Evolutionary conservation across 1,140 invertebrate genomes (phyloP).

Genomic region (Bombus huntii): DNA sequence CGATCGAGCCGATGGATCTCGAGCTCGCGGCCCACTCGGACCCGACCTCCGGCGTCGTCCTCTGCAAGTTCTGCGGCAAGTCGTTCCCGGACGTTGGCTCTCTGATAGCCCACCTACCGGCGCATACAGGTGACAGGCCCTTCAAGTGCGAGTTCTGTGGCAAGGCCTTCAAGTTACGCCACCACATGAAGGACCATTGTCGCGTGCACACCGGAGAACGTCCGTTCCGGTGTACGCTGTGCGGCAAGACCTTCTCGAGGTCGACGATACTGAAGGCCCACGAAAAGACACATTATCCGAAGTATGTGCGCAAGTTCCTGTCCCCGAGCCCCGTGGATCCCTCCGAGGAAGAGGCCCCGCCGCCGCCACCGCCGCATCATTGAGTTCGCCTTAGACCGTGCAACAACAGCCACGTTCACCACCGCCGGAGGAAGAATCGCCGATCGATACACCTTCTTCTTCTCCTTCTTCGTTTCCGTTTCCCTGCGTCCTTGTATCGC

Average conservation of each 20-base stretch:
- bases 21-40: conserved; percentile 82
- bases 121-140: conserved; percentile 93
- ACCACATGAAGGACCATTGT: conserved; percentile 97
- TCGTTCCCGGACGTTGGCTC: conserved; percentile 94
- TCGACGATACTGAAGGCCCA: conserved; percentile 95
- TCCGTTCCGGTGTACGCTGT: conserved; percentile 93
- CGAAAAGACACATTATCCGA: conserved; percentile 95
- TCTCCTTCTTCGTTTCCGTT: conserved; percentile 8
- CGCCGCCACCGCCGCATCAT: conserved; percentile 75
- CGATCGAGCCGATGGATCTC: conserved; percentile 81
- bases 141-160: conserved; percentile 96
- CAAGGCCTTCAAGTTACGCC: conserved; percentile 93
- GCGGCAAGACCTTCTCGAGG: conserved; percentile 94
- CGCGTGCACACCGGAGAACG: conserved; percentile 95
- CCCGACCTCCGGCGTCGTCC: conserved; percentile 88
- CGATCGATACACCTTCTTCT: conserved; percentile 14
- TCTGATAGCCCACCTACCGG: conserved; percentile 92
- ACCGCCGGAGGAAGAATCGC: conserved; percentile 41
- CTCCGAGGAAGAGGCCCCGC: conserved; percentile 88
- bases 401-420: conserved; percentile 54
- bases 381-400: conserved; percentile 70
- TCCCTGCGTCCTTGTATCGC: neutral
- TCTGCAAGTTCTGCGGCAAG: conserved; percentile 95
- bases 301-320: conserved; percentile 93
- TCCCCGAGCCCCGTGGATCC: conserved; percentile 92